Evolutionary conservation across 2,797 vertebrate species (phyloP).

Genomic region (Syndactyla subalaris): DNA sequence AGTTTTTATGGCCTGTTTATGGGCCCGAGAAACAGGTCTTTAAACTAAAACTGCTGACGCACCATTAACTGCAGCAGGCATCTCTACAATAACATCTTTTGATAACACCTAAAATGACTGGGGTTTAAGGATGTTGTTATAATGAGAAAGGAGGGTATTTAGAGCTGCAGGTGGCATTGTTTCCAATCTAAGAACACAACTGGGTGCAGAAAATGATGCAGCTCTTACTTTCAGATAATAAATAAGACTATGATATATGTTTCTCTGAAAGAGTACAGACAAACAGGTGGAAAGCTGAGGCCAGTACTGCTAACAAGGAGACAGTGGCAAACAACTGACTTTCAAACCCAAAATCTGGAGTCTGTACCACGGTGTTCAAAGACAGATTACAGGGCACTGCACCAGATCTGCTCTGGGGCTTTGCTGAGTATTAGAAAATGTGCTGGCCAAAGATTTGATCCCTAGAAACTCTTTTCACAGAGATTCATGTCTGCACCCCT

Average conservation of each 20-base stretch:
- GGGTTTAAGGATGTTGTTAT: conserved; percentile 63
- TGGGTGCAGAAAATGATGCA: conserved; percentile 51
- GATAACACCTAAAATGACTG: conserved; percentile 72
- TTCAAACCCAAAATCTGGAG: background rate
- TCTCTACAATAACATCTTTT: conserved; percentile 58
- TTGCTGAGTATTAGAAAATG: background rate
- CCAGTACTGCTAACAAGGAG: background rate
- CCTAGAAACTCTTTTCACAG: background rate
- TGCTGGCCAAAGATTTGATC: background rate
- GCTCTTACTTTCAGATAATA: conserved; percentile 52
- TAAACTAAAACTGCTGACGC: conserved; percentile 62
- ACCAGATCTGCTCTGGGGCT: background rate
- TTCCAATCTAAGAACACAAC: conserved; percentile 75
- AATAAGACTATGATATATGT: background rate
- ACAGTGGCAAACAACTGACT: background rate
- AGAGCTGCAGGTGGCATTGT: conserved; percentile 63
- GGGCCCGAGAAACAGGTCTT: background rate
- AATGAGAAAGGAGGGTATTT: conserved; percentile 66
- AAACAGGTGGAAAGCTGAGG: background rate
- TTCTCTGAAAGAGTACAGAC: background rate
- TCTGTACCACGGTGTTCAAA: rapidly evolving
- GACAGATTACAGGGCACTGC: rapidly evolving
- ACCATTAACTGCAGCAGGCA: conserved; percentile 45
- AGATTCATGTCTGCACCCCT: background rate
- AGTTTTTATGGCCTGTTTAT: conserved; percentile 24